Evolutionary conservation across 2,113 vertebrate genomes (phyloP), one percentile per base, ranked within the genome.

Genomic region (Cyprinus carpio): DNA sequence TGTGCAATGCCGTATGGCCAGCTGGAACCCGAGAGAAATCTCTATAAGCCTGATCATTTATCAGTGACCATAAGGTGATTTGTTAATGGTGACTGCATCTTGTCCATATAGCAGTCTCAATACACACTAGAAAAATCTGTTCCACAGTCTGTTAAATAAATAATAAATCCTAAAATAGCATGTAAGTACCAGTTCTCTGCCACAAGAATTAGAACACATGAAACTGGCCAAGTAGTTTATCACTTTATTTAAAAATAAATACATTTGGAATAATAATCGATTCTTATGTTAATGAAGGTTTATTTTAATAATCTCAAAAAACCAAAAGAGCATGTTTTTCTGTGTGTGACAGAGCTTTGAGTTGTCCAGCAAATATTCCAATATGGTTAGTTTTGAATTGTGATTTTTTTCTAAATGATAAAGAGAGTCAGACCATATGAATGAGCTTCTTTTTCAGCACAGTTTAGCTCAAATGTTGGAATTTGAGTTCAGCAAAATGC

Each of bases 121-220:
- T 81, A 2, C 37, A 79, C 1, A 1, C 46, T 49, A 18, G 43
- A 18, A 65, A 58, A 46, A 80, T 40, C 58, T 80, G 56, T 62
- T 80, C 58, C 34, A 37, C 75, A 76, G 51, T 54, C 75, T 76
- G 75, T 76, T 76, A 54, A 76, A 76, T 76, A 76, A 76, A 76
- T 51, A 54, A 76, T 12, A 27, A 54, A 76, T 51, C 74, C n/a
- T 49, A 1, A 76, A 49, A 76, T 54, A 76, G 46, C 25, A 54
- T 31, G 31, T 10, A 23, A 40, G 34, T 71, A 71, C 34, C 34
- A 71, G 20, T 23, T 71, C 12, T 13, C 72, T 54, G 74, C 16
- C 43, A 27, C 75, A 54, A 40, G 49, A 31, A 29, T 29, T 8
- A 76, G 27, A 76, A 76, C 46, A 54, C 46, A 46, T 27, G 1